Conservation (phyloP, 2,113 vertebrate genomes). For the Trachemys scripta region DNA sequence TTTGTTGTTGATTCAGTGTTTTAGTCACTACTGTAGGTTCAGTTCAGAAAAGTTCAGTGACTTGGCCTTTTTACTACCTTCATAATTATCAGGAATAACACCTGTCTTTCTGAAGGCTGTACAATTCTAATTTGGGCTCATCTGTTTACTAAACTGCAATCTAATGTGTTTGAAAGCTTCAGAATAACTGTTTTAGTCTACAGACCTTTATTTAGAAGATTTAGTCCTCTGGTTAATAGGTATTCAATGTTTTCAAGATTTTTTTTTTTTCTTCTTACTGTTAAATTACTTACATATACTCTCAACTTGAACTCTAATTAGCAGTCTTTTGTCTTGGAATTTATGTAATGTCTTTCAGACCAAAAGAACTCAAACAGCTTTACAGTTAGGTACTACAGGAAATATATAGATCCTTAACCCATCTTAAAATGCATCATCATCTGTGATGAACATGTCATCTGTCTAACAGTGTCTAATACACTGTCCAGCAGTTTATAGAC, state of each 20-base stretch:
- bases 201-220: not conserved
- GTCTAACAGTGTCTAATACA: not conserved
- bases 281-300: not conserved
- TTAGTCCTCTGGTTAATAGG: not conserved
- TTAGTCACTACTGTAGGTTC: not conserved
- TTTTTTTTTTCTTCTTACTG: not conserved
- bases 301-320: not conserved
- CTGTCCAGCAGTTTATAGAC: not conserved
- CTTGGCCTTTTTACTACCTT: not conserved
- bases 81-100: not conserved
- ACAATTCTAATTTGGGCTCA: not conserved
- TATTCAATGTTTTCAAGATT: not conserved
- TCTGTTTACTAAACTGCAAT: not conserved
- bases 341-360: not conserved
- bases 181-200: not conserved
- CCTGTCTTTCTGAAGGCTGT: not conserved
- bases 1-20: no score
- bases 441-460: not conserved
- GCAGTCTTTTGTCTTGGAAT: not conserved
- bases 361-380: not conserved
- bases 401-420: not conserved
- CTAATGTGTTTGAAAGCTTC: not conserved
- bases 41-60: not conserved
- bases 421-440: not conserved
- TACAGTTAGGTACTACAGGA: not conserved